A percentile compares a stretch with the other conserved stretches of the same genome.
These are phyloP conservation scores for Pharmacophagus antenor DNA, from an alignment of 2,888 invertebrate genomes.

Conservation along the genomic window DNA sequence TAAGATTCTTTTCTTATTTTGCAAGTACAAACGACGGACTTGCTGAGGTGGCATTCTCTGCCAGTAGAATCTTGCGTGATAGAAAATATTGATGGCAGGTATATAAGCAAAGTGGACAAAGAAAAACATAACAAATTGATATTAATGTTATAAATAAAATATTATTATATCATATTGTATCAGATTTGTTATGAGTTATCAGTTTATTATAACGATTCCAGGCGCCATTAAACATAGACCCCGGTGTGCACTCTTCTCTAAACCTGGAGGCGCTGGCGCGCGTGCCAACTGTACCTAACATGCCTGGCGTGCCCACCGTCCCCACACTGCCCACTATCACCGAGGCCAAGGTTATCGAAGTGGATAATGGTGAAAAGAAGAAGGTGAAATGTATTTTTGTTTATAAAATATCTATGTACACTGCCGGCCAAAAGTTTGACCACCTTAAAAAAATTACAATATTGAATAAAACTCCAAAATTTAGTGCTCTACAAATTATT, in stretches of 20 bases:
- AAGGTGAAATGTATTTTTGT: conserved; percentile 32
- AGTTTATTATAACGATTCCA: conserved; percentile 38
- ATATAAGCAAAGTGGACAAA: too few species aligned
- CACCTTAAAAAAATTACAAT: too few species aligned
- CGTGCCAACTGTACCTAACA: conserved; percentile 84
- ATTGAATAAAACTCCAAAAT: too few species aligned
- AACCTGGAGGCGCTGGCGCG: conserved; percentile 86
- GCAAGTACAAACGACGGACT: too few species aligned
- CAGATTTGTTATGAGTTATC: neutral
- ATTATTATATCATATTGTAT: neutral
- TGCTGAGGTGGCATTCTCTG: too few species aligned
- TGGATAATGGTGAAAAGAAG: conserved; percentile 69
- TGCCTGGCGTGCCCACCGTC: conserved; percentile 90
- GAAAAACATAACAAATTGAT: neutral
- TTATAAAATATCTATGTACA: too few species aligned
- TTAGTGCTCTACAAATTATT: too few species aligned
- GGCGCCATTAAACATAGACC: conserved; percentile 92
- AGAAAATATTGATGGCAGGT: too few species aligned
- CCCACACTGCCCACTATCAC: conserved; percentile 94
- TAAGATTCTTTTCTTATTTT: too few species aligned
- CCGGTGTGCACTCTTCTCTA: conserved; percentile 95
- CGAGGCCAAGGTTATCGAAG: conserved; percentile 88
- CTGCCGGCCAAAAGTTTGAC: too few species aligned
- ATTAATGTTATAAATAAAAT: too few species aligned
- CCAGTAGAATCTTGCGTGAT: too few species aligned